These are phyloP conservation scores for Cremastinae sp. DNA, from an alignment of 2,888 invertebrate species.

Conservation along the genomic window DNA sequence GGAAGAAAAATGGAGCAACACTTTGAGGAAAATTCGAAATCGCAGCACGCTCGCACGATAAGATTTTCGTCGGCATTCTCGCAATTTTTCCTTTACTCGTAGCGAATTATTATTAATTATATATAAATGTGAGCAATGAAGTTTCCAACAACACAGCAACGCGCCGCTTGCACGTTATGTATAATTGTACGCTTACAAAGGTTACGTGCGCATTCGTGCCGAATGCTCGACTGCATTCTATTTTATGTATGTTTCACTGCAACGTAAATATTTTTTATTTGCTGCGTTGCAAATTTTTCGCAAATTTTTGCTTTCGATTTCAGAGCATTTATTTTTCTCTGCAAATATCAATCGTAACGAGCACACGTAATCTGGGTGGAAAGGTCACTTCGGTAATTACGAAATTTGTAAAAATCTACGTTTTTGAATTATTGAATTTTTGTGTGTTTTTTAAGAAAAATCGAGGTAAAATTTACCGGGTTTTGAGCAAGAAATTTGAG, in stretches of 20 bases:
- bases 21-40: constrained; percentile 43
- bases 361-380: constrained; percentile 50
- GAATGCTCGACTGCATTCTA: background rate
- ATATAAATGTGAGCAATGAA: constrained; percentile 14
- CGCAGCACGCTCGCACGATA: constrained; percentile 60
- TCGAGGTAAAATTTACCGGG: background rate
- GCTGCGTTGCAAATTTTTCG: background rate
- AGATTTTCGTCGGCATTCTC: constrained; percentile 51
- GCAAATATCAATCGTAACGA: constrained; percentile 1
- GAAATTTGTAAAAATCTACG: constrained; percentile 11
- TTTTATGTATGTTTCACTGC: constrained; percentile 23
- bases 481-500: background rate
- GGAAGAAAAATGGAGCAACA: constrained; percentile 8
- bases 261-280: background rate
- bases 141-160: constrained; percentile 49
- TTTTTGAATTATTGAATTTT: background rate
- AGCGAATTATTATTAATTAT: constrained; percentile 29
- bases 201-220: constrained; percentile 50
- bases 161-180: constrained; percentile 52
- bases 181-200: constrained; percentile 52
- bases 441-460: background rate
- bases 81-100: constrained; percentile 34
- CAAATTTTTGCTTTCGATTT: background rate
- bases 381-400: constrained; percentile 54
- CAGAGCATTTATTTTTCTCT: background rate